Percentiles rank a stretch among this genome's conserved stretches.
phyloP scores from a whole-genome alignment of 2,113 vertebrate species.

The Pseudois nayaur region DNA sequence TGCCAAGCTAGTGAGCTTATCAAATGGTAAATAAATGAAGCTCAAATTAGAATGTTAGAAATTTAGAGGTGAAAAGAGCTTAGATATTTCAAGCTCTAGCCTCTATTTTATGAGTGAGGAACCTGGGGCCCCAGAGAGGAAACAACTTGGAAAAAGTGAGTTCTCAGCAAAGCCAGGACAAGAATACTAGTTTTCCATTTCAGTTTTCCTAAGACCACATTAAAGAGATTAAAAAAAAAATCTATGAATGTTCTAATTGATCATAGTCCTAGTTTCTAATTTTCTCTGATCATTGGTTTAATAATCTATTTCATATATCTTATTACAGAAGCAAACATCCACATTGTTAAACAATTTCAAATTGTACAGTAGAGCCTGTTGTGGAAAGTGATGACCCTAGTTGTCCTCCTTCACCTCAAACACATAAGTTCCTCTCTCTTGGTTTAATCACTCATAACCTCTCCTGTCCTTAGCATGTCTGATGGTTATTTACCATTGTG shows the following conservation, averaged over 20 bases:
- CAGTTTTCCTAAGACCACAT: not conserved
- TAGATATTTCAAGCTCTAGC: not conserved
- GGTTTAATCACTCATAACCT: not conserved
- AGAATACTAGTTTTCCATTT: not conserved
- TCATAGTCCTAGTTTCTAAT: not conserved
- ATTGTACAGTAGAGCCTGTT: not conserved
- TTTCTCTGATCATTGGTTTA: not conserved
- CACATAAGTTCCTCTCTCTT: not conserved
- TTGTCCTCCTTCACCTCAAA: not conserved
- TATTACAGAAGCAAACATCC: not conserved
- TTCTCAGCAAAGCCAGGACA: not conserved
- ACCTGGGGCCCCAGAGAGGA: not conserved
- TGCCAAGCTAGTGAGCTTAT: not conserved
- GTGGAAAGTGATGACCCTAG: not conserved
- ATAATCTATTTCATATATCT: not conserved
- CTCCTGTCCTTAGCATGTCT: not conserved
- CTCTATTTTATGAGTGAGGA: not conserved
- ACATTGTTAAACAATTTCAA: not conserved
- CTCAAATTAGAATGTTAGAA: conserved; percentile 2
- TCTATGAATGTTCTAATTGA: not conserved
- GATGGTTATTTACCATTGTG: not conserved
- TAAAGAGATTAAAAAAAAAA: not conserved
- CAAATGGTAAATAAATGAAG: not conserved
- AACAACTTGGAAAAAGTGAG: not conserved
- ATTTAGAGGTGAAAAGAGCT: not conserved